Evolutionary conservation across 2,888 invertebrate species (phyloP).

Genomic region (Agrochola lota): DNA sequence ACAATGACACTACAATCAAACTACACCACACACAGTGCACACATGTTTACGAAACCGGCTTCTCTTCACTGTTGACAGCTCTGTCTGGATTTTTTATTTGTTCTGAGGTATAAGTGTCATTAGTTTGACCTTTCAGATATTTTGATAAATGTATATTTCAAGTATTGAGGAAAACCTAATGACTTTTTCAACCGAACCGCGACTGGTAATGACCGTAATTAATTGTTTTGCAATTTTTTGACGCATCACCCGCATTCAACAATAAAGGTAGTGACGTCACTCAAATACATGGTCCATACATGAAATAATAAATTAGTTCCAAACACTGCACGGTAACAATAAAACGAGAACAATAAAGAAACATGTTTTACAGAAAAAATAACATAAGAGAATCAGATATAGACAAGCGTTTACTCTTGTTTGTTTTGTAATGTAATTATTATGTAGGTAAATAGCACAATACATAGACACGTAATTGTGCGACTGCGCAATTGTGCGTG

Average conservation of each 20-base stretch:
- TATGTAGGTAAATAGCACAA: conserved; percentile 30
- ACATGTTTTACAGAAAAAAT: neutral
- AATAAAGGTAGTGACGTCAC: conserved; percentile 46
- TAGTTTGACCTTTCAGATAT: neutral
- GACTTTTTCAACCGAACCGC: neutral
- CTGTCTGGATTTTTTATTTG: no score
- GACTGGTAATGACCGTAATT: conserved; percentile 9
- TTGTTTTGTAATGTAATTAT: conserved; percentile 10
- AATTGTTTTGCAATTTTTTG: conserved; percentile 15
- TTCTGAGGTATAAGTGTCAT: neutral
- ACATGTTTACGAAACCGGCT: no score
- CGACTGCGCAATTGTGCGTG: neutral
- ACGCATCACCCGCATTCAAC: conserved; percentile 46
- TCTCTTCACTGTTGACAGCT: no score
- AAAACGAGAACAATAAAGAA: conserved; percentile 12
- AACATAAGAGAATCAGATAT: neutral
- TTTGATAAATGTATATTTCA: neutral
- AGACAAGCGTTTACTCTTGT: neutral
- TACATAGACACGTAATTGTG: neutral
- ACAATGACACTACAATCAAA: no score
- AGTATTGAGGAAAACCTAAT: neutral
- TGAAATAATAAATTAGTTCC: conserved; percentile 46
- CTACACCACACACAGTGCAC: no score
- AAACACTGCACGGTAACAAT: conserved; percentile 38
- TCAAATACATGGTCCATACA: neutral